phyloP scores from a whole-genome alignment of 2,888 invertebrate species.

The Neoascia interrupta region DNA sequence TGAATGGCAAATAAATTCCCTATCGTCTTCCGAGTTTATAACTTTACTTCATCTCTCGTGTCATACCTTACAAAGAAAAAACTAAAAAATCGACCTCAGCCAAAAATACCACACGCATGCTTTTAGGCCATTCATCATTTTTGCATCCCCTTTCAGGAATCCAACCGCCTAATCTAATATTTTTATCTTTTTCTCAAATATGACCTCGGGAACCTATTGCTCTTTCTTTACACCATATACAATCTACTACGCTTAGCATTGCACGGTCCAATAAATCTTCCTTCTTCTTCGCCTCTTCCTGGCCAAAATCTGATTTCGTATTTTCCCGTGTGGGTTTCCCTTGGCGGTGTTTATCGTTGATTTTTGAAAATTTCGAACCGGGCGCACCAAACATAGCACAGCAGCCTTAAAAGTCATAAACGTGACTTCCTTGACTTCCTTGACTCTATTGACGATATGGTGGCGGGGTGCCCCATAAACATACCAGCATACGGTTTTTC shows the following conservation, averaged over 20 bases:
- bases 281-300: conserved; percentile 41
- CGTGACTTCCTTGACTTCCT: conserved; percentile 67
- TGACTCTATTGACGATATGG: conserved; percentile 19
- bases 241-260: conserved; percentile 41
- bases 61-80: no score
- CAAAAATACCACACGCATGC: conserved; percentile 57
- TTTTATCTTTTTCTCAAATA: conserved; percentile 65
- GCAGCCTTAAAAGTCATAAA: conserved; percentile 69
- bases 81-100: no score
- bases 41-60: no score
- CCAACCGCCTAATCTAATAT: conserved; percentile 68
- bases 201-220: conserved; percentile 58
- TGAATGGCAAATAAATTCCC: no score
- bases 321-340: conserved; percentile 43
- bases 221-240: not conserved
- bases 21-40: no score
- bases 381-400: no score
- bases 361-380: conserved; percentile 21
- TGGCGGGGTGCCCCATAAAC: not conserved
- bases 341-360: conserved; percentile 54
- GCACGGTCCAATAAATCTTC: conserved; percentile 64
- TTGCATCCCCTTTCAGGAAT: conserved; percentile 48
- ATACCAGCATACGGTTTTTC: conserved; percentile 42
- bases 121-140: conserved; percentile 57
- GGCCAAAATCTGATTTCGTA: conserved; percentile 56